These are phyloP conservation scores for Empis livida DNA, from an alignment of 2,888 invertebrate genomes.

Conservation along the genomic window DNA sequence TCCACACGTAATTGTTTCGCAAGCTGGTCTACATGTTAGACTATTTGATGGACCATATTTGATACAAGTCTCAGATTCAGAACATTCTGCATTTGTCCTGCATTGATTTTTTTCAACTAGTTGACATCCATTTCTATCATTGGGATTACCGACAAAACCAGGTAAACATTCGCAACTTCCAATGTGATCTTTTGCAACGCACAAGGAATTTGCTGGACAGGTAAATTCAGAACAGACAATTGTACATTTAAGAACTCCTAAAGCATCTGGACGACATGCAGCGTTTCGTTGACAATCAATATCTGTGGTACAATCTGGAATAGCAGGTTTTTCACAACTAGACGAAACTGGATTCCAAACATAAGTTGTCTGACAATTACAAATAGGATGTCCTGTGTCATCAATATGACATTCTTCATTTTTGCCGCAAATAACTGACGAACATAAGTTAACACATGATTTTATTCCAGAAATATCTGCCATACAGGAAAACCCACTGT, in stretches of 20 bases:
- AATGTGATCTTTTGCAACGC: constrained; percentile 56
- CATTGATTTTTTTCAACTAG: constrained; percentile 62
- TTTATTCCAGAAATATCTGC: constrained; percentile 47
- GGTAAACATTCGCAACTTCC: constrained; percentile 72
- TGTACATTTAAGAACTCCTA: constrained; percentile 73
- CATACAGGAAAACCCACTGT: constrained; percentile 55
- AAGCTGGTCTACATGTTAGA: constrained; percentile 62
- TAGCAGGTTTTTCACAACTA: constrained; percentile 71
- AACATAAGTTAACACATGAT: constrained; percentile 66
- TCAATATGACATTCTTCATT: constrained; percentile 69
- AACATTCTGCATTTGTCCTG: constrained; percentile 64
- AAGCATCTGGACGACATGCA: constrained; percentile 68
- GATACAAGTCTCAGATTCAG: constrained; percentile 69
- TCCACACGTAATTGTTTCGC: constrained; percentile 65
- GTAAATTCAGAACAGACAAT: constrained; percentile 68
- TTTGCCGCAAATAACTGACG: constrained; percentile 65
- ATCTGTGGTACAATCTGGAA: constrained; percentile 65
- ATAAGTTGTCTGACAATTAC: constrained; percentile 65
- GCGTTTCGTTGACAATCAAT: constrained; percentile 55
- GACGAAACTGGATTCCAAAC: constrained; percentile 75
- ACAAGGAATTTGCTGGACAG: constrained; percentile 72
- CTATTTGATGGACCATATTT: constrained; percentile 42
- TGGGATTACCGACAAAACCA: constrained; percentile 80
- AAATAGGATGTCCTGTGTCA: constrained; percentile 53
- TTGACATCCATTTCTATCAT: constrained; percentile 77